Evolutionary conservation across 1,140 invertebrate species (phyloP).

Genomic region (Drosophila neocordata): DNA sequence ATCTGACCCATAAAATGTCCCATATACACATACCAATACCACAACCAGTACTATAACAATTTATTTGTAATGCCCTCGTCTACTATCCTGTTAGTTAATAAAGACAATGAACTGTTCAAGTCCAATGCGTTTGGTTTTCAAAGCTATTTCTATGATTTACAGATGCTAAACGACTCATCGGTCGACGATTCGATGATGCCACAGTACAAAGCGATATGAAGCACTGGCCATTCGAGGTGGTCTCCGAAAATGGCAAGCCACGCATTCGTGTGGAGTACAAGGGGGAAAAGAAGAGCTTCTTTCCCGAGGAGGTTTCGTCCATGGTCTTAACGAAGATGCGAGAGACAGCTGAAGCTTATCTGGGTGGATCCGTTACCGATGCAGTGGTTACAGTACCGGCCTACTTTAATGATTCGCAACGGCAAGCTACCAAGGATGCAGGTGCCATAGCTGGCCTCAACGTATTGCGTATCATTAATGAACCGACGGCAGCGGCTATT

Average conservation of each 20-base stretch:
- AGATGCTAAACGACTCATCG: constrained; percentile 96
- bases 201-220: constrained; percentile 97
- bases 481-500: constrained; percentile 99
- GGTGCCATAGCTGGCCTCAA: constrained; percentile 93
- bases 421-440: constrained; percentile 95
- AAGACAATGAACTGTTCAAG: constrained; percentile 44
- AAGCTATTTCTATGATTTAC: constrained; percentile 86
- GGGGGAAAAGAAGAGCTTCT: constrained; percentile 94
- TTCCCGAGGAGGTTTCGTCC: constrained; percentile 94
- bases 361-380: constrained; percentile 93
- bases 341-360: constrained; percentile 96
- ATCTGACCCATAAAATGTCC: constrained; percentile 7
- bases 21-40: constrained; percentile 30
- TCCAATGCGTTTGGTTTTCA: constrained; percentile 37
- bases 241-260: constrained; percentile 91
- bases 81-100: constrained; percentile 49
- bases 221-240: constrained; percentile 97
- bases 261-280: constrained; percentile 95
- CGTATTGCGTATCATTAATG: constrained; percentile 95
- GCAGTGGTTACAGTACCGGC: constrained; percentile 96
- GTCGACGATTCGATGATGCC: constrained; percentile 94
- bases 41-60: constrained; percentile 18
- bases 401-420: constrained; percentile 95
- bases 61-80: constrained; percentile 5
- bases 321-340: constrained; percentile 97